Percentiles rank a stretch among this genome's conserved stretches.
phyloP scores from a whole-genome alignment of 2,113 vertebrate genomes.

The Uria aalge region DNA sequence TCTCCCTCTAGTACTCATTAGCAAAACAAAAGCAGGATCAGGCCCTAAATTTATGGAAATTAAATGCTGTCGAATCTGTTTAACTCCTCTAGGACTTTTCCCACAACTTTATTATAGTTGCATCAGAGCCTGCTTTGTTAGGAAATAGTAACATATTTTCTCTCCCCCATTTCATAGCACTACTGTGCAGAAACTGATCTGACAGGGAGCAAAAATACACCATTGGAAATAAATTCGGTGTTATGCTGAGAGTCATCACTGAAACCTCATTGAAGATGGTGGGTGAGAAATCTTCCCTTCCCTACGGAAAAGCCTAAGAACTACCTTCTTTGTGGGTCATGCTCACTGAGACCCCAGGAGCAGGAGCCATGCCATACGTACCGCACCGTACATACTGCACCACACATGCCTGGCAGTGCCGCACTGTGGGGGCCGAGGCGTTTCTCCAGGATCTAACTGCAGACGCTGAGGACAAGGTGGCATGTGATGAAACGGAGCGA shows the following conservation, averaged over 20 bases:
- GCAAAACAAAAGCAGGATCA: slow-evolving; percentile 29
- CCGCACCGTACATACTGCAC: accelerated
- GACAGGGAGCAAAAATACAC: slow-evolving; percentile 40
- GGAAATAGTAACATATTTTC: slow-evolving; percentile 50
- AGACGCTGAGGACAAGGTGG: background rate
- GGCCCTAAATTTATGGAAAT: slow-evolving; percentile 53
- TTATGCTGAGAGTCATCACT: background rate
- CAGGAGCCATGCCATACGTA: background rate
- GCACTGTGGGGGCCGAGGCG: background rate
- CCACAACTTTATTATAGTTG: slow-evolving; percentile 48
- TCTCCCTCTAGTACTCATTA: slow-evolving; percentile 38
- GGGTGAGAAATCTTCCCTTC: background rate
- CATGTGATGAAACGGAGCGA: background rate
- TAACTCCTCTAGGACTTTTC: slow-evolving; percentile 60
- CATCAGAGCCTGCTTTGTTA: slow-evolving; percentile 59
- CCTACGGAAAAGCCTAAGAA: background rate
- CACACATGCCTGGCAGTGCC: background rate
- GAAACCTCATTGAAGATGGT: background rate
- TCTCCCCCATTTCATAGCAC: background rate
- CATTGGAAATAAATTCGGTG: slow-evolving; percentile 33
- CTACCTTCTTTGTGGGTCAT: background rate
- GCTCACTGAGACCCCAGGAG: background rate
- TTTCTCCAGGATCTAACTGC: background rate
- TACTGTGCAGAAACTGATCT: slow-evolving; percentile 19
- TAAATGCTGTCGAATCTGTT: slow-evolving; percentile 40